phyloP scores from a whole-genome alignment of 2,113 vertebrate genomes.

The Pangasianodon hypophthalmus region DNA sequence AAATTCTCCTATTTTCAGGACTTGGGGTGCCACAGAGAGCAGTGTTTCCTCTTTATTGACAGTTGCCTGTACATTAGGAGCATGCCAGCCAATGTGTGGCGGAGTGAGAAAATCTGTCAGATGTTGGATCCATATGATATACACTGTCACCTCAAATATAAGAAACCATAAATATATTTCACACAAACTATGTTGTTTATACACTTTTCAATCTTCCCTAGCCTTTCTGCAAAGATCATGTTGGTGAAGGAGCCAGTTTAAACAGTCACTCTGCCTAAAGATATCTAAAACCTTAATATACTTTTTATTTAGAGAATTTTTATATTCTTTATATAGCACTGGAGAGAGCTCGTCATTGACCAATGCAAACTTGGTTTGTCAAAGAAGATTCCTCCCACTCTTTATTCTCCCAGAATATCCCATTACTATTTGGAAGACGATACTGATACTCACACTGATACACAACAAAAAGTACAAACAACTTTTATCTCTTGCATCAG shows the following conservation, averaged over 20 bases:
- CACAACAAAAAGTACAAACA: slow-evolving; percentile 16
- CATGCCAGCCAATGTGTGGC: neutral
- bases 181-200: neutral
- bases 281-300: neutral
- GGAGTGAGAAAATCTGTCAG: neutral
- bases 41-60: neutral
- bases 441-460: neutral
- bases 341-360: neutral
- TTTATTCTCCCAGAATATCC: slow-evolving; percentile 11
- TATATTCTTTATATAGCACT: neutral
- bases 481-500: neutral
- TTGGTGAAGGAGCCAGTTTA: neutral
- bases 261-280: neutral
- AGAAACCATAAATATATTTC: neutral
- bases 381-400: neutral
- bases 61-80: neutral
- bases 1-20: neutral
- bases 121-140: too few relatives aligned
- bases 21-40: neutral
- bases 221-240: neutral
- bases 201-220: neutral
- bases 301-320: neutral
- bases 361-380: neutral
- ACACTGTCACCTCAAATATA: too few relatives aligned
- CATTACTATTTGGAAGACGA: neutral